phyloP scores from a whole-genome alignment of 2,113 vertebrate species.

The Apodemus speciosus region DNA sequence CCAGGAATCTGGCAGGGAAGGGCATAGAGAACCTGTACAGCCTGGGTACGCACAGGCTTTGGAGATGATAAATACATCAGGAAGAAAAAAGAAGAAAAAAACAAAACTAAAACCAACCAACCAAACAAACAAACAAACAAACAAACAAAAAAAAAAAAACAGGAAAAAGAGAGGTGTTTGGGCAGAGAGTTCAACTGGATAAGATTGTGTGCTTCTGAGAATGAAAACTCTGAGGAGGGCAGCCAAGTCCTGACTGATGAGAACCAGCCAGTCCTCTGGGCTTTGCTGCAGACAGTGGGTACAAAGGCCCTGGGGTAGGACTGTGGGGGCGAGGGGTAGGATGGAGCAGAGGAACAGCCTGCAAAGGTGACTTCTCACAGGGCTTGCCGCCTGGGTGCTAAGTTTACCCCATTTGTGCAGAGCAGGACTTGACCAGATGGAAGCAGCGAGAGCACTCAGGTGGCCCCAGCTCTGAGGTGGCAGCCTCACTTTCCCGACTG shows the following conservation, averaged over 20 bases:
- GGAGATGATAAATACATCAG: background rate
- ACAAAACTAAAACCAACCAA: no score
- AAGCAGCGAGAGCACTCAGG: background rate
- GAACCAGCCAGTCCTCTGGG: background rate
- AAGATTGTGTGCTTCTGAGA: background rate
- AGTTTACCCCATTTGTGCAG: background rate
- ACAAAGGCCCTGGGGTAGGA: constrained; percentile 28
- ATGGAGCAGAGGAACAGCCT: background rate
- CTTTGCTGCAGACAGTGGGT: background rate
- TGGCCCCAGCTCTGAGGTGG: background rate
- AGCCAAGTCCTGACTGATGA: background rate
- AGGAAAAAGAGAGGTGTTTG: background rate
- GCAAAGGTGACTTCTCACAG: background rate
- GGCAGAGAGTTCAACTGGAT: background rate
- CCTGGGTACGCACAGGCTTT: background rate
- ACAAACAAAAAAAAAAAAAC: background rate
- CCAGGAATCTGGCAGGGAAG: background rate
- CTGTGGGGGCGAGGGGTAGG: background rate
- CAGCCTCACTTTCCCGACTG: background rate
- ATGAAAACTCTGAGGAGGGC: background rate
- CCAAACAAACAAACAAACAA: no score
- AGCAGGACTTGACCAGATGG: background rate
- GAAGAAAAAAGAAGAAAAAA: background rate
- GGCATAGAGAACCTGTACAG: background rate
- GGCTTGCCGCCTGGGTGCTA: background rate